Percentiles rank a stretch among this genome's conserved stretches.
phyloP scores from a whole-genome alignment of 2,797 vertebrate species.

The Nasua narica region DNA sequence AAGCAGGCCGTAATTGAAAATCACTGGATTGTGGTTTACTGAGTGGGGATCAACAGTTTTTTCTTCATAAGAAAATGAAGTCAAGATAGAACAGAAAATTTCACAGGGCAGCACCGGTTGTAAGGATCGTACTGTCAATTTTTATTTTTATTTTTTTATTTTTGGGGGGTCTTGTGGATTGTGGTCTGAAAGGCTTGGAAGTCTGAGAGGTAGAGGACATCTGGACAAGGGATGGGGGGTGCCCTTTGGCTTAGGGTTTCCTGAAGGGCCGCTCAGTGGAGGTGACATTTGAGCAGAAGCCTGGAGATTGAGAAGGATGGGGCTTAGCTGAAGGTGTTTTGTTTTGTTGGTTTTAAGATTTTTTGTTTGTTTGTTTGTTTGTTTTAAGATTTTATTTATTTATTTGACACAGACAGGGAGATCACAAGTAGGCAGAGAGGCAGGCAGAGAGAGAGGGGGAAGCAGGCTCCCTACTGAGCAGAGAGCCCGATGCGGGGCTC shows the following conservation, averaged over 20 bases:
- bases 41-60: background rate
- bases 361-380: too few species aligned
- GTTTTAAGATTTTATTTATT: too few species aligned
- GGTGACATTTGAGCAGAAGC: background rate
- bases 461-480: too few species aligned
- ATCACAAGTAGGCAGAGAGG: too few species aligned
- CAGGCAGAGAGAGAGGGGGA: too few species aligned
- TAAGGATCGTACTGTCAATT: background rate
- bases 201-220: background rate
- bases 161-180: background rate
- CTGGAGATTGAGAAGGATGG: background rate
- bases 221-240: background rate
- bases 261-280: background rate
- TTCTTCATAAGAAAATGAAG: background rate
- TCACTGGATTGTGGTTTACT: background rate
- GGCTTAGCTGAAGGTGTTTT: background rate
- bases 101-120: background rate
- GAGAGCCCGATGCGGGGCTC: too few species aligned
- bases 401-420: too few species aligned
- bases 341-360: too few species aligned
- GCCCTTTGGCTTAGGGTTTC: background rate
- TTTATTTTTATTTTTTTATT: background rate
- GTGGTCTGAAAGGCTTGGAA: background rate
- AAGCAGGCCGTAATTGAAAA: background rate
- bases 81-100: background rate